Base-by-base conservation (phyloP, 53 echinoderm and acorn worm genomes). In the Patiria pectinifera region DNA sequence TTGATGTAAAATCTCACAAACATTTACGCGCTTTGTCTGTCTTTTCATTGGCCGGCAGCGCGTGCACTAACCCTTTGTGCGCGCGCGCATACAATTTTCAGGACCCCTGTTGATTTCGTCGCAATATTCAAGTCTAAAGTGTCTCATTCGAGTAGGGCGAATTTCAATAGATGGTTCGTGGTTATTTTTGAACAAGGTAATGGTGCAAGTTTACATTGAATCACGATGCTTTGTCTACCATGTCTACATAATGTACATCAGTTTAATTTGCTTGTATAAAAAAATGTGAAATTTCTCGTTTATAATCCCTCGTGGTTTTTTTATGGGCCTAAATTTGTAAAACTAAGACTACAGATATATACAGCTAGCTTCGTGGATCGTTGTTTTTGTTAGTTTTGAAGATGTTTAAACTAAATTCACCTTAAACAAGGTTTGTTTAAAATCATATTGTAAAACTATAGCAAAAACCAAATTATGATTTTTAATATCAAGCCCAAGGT, bases 1-100 rank as follows among this genome's bases (percentile, higher is more conserved):
- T 70, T 86, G 43, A 86, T 71, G 86, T 53, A 86, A 86, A 86
- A 44, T 85, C n/a, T 19, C 22, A 85, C 25, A 85, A 16, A 85
- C 66, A 63, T 85, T 63, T 77, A 62, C 2, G 23, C 24, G 21
- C 82, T 59, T 59, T 59, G 82, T 82, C 4, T 24, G 59, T 53
- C 82, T 59, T 53, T 53, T 59, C 82, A 59, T 82, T 82, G 59
- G 53, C 11, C n/a, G 82, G 22, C 59, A 22, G n/a, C 88, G 78
- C 78, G 62, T 78, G 88, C 26, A 61, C 61, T 78, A 77, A 60
- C 22, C 86, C 45, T 86, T 86, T 86, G 86, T 86, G 49, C 14
- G 25, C 48, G 86, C 86, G 49, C 70, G 45, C 72, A 72, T 35
- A 48, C 72, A 86, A 44, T 78, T 24, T 70, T 74, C 74, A 74